Percentiles rank a stretch among this genome's conserved stretches.
phyloP scores from a whole-genome alignment of 2,888 invertebrate species.

The Agonopterix arenella region DNA sequence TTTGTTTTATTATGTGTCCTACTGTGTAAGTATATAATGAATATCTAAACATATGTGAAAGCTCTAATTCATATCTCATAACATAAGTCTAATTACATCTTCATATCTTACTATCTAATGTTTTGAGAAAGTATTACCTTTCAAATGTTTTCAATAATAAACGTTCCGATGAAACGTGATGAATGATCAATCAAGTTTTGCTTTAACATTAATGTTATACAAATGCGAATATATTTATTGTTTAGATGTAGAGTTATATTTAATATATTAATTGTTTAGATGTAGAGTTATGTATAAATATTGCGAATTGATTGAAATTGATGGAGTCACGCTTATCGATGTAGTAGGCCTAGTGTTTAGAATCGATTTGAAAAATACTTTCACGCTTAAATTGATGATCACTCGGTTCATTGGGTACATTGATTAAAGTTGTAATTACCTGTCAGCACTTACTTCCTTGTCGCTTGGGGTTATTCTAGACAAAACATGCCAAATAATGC shows the following conservation, averaged over 20 bases:
- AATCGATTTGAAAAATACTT: conserved; percentile 15
- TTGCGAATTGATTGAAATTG: conserved; percentile 10
- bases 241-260: conserved; percentile 1
- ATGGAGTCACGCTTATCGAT: neutral
- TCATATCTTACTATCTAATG: neutral
- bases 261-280: conserved; percentile 12
- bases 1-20: no score
- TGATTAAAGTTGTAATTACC: neutral
- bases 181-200: conserved; percentile 11
- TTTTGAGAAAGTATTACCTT: conserved; percentile 15
- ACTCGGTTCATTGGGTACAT: neutral
- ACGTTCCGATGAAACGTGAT: conserved; percentile 1
- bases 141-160: conserved; percentile 9
- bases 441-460: neutral
- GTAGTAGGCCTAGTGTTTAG: conserved; percentile 5
- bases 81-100: no score
- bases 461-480: neutral
- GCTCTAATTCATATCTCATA: no score
- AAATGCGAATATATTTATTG: conserved; percentile 12
- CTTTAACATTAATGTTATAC: conserved; percentile 9
- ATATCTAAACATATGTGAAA: no score
- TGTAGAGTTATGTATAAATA: conserved; percentile 7
- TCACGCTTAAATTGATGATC: conserved; percentile 10
- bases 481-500: no score
- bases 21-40: no score